These are phyloP conservation scores for Ptilodon capucinus DNA, from an alignment of 2,888 invertebrate species.

Conservation along the genomic window DNA sequence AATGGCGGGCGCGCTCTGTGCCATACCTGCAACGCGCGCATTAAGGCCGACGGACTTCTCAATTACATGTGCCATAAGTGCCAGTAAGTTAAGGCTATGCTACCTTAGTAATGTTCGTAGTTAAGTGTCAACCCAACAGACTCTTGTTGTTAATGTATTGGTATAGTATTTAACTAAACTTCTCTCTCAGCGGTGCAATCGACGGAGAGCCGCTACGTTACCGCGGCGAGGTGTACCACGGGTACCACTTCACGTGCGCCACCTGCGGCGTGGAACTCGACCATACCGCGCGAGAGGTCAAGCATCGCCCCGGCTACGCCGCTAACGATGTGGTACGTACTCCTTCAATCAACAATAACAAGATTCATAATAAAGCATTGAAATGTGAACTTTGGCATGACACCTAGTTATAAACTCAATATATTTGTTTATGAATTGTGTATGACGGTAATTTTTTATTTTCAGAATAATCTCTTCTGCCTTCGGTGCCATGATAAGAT, in stretches of 20 bases:
- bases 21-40: slow-evolving; percentile 97
- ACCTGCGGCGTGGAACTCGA: slow-evolving; percentile 96
- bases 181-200: slow-evolving; percentile 88
- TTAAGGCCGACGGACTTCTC: slow-evolving; percentile 96
- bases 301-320: slow-evolving; percentile 93
- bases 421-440: too few species aligned
- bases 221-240: slow-evolving; percentile 98
- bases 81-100: too few species aligned
- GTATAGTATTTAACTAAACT: too few species aligned
- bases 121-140: too few species aligned
- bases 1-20: slow-evolving; percentile 94
- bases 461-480: slow-evolving; percentile 96
- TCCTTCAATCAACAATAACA: not conserved
- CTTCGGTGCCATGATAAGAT: slow-evolving; percentile 99
- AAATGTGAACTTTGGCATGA: too few species aligned
- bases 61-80: slow-evolving; percentile 99
- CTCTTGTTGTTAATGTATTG: too few species aligned
- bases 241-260: slow-evolving; percentile 99
- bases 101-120: too few species aligned
- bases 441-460: slow-evolving; percentile 26
- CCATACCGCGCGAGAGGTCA: slow-evolving; percentile 97
- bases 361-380: too few species aligned
- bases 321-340: slow-evolving; percentile 91
- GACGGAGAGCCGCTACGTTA: slow-evolving; percentile 95
- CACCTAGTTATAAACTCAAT: too few species aligned